Evolutionary conservation across 1,140 invertebrate species (phyloP).

Genomic region (silkworm (Bombyx mori)): DNA sequence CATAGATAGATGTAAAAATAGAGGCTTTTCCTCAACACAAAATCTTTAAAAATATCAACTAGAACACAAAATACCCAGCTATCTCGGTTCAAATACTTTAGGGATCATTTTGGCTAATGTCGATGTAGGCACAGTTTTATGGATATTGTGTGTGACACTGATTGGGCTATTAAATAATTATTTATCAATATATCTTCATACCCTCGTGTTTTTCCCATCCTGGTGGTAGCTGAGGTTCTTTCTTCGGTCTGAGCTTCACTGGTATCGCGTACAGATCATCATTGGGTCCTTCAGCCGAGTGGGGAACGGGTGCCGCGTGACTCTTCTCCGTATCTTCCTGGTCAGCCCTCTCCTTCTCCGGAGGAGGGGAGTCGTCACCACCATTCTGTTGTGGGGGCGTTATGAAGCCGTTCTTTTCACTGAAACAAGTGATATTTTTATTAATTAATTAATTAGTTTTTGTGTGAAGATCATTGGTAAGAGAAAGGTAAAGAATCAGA

Average conservation of each 20-base stretch:
- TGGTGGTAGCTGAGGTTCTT: conserved; percentile 75
- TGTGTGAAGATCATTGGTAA: background rate
- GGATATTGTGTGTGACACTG: no score
- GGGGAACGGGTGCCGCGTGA: conserved; percentile 75
- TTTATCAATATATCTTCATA: conserved; percentile 33
- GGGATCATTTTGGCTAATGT: no score
- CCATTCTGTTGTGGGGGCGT: conserved; percentile 56
- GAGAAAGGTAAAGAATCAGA: no score
- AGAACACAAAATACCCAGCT: no score
- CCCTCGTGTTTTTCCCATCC: conserved; percentile 97
- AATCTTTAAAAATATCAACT: no score
- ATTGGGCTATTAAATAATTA: no score
- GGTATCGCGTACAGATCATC: conserved; percentile 84
- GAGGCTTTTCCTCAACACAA: no score
- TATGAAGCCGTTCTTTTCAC: conserved; percentile 63
- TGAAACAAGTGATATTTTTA: conserved; percentile 19
- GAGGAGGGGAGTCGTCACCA: conserved; percentile 62
- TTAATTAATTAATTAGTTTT: background rate
- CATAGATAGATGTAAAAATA: no score
- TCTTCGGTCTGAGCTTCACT: conserved; percentile 75
- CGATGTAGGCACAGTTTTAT: no score
- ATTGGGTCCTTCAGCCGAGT: conserved; percentile 78
- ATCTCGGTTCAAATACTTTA: no score
- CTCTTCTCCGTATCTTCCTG: conserved; percentile 67
- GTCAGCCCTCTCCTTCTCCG: conserved; percentile 65